Conservation (phyloP, 1,140 invertebrate genomes). For the Meteorus sp. region DNA sequence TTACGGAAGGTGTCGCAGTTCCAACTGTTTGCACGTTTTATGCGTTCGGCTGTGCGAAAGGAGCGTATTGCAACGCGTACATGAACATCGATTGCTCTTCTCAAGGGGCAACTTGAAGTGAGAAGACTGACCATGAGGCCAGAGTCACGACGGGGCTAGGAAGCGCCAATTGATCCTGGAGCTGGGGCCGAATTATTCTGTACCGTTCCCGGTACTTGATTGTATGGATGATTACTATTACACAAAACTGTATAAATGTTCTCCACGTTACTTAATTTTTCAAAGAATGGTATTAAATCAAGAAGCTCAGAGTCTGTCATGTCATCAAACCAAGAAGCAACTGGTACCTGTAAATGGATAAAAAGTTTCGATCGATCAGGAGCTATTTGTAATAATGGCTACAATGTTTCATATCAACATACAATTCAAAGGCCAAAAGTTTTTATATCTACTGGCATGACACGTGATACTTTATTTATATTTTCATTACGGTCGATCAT, state of each 20-base stretch:
- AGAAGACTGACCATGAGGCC: constrained; percentile 49
- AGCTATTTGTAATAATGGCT: background rate
- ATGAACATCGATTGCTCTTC: constrained; percentile 45
- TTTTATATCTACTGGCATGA: background rate
- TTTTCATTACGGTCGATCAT: background rate
- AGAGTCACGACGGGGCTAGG: constrained; percentile 55
- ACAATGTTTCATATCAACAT: background rate
- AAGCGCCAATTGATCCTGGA: constrained; percentile 49
- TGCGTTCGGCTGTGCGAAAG: constrained; percentile 31
- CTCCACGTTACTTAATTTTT: constrained; percentile 91
- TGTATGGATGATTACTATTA: constrained; percentile 85
- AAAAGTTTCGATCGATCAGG: no score
- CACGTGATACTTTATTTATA: background rate
- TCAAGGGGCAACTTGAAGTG: constrained; percentile 49
- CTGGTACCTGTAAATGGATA: constrained; percentile 76
- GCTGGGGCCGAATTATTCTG: constrained; percentile 50
- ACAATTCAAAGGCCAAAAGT: background rate
- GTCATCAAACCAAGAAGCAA: constrained; percentile 97
- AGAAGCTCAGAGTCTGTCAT: constrained; percentile 92
- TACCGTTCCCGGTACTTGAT: constrained; percentile 52
- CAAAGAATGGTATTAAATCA: constrained; percentile 94
- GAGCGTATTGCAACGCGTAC: constrained; percentile 43
- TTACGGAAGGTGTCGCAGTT: background rate
- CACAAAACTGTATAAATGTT: constrained; percentile 91
- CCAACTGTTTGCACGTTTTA: constrained; percentile 31